Evolutionary conservation across 2,888 invertebrate species (phyloP), one percentile per base, ranked within the genome.

Genomic region (Agrotis exclamationis): DNA sequence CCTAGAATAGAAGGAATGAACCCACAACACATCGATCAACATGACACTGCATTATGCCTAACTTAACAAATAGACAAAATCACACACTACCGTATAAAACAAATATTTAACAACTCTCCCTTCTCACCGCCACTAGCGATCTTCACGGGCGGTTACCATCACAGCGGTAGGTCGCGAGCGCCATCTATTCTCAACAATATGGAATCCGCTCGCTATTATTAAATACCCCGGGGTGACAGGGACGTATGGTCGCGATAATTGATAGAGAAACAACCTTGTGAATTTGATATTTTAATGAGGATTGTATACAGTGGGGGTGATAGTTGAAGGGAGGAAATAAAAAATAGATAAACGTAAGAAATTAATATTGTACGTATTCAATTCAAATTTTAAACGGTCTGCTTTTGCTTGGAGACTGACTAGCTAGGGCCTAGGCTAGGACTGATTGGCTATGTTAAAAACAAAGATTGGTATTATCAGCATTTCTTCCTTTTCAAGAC

Each of bases 231-330:
- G 62, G 58, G 79, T 47, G 63, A 39, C 11, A 11, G 11, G 39
- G 39, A 65, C 54, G 39, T 47, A 59, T 51, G 53, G 1, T 39
- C 39, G 56, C 9, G 2, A 56, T 76, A 78, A 78, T 68, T 79
- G 51, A 22, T n/a, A 65, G 60, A 63, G 11, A n/a, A 18, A 33
- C 24, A 24, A n/a, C 33, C 7, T 22, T 24, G 39, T 70, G 51
- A 51, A 74, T 64, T 44, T 1, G 44, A 47, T 76, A 58, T 79
- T 71, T 58, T 57, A 72, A 72, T 74, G 60, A 71, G n/a, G 13
- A 18, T 53, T 65, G 2, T 18, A 14, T 24, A 0, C 9, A 24
- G 3, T 63, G 11, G 63, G 18, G 14, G 3, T 63, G 18, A 16
- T 24, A 22, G 33, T 33, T 33, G 7, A 33, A 33, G 33, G 7